A percentile compares a stretch with the other conserved stretches of the same genome.
Evolutionary conservation across 2,113 vertebrate genomes (phyloP).

Genomic region (rabbit (Oryctolagus cuniculus)): mOryCun1.1 NC_091434.1:132610001-132610500

Average conservation of each 20-base stretch:
- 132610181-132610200: background rate
- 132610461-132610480: background rate
- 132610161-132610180: background rate
- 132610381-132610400: background rate
- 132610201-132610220: background rate
- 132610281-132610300: background rate
- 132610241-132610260: background rate
- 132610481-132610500: background rate
- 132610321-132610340: background rate
- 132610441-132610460: background rate
- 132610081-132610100: background rate
- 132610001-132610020: slow-evolving; percentile 2
- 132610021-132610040: background rate
- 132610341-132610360: background rate
- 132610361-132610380: background rate
- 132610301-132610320: background rate
- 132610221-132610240: background rate
- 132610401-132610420: background rate
- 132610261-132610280: background rate
- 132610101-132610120: background rate
- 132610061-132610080: background rate
- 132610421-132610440: background rate
- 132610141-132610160: background rate
- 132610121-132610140: background rate
- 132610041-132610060: background rate